These are phyloP conservation scores for Pogoniulus pusillus DNA, from an alignment of 2,797 vertebrate species.

Conservation along the genomic window DNA sequence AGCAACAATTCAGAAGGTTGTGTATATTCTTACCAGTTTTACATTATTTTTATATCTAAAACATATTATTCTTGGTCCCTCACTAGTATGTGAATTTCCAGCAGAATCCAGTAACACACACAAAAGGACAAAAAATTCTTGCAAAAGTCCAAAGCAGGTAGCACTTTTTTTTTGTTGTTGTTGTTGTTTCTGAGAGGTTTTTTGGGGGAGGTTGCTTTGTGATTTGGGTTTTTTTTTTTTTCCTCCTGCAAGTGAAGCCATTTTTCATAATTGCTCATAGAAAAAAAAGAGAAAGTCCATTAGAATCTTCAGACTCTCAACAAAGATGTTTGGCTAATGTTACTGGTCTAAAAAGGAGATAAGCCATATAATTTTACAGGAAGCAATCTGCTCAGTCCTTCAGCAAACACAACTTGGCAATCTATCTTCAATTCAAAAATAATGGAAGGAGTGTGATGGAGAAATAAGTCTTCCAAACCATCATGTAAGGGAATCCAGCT, in stretches of 20 bases:
- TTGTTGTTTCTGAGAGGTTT: too few species aligned
- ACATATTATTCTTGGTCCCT: not conserved
- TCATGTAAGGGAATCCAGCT: slow-evolving; percentile 89
- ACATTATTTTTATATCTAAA: not conserved
- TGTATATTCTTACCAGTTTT: not conserved
- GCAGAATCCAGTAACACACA: not conserved
- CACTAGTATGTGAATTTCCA: not conserved
- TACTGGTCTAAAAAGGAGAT: slow-evolving; percentile 66
- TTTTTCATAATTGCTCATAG: slow-evolving; percentile 39
- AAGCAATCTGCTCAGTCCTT: slow-evolving; percentile 68
- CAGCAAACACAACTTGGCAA: slow-evolving; percentile 69
- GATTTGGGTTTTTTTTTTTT: too few species aligned
- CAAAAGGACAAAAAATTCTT: not conserved
- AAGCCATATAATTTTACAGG: slow-evolving; percentile 72
- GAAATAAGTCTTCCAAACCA: slow-evolving; percentile 69
- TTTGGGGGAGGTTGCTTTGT: too few species aligned
- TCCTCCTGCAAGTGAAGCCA: not conserved
- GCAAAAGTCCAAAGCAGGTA: not conserved
- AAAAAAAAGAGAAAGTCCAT: slow-evolving; percentile 42
- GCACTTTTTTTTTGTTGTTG: not conserved
- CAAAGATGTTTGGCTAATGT: slow-evolving; percentile 43
- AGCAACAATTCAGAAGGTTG: not conserved
- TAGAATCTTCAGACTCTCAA: slow-evolving; percentile 35
- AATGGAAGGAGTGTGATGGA: slow-evolving; percentile 63
- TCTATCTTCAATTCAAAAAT: slow-evolving; percentile 74